These are phyloP conservation scores for Unio delphinus DNA, from an alignment of 2,888 invertebrate genomes.

Conservation along the genomic window DNA sequence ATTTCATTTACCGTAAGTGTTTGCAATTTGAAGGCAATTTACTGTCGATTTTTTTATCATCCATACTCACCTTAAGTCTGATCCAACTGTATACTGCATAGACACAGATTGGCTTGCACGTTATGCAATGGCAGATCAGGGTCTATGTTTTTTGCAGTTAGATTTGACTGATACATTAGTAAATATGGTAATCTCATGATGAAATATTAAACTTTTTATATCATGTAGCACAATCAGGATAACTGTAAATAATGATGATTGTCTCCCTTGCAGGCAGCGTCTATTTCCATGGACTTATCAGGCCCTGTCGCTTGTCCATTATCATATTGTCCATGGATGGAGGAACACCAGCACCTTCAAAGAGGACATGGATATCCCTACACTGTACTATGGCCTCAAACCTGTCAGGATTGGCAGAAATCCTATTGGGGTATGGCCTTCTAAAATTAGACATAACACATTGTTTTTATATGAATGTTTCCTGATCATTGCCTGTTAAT, in stretches of 20 bases:
- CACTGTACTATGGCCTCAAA: slow-evolving; percentile 68
- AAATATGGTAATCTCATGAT: no score
- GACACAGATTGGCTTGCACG: no score
- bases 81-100: no score
- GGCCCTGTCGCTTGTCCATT: slow-evolving; percentile 48
- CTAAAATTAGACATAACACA: no score
- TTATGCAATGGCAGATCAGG: no score
- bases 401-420: slow-evolving; percentile 73
- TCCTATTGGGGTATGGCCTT: slow-evolving; percentile 72
- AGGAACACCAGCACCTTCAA: slow-evolving; percentile 71
- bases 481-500: no score
- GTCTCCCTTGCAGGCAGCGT: slow-evolving; percentile 29
- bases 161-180: no score
- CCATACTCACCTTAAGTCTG: no score
- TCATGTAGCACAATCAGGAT: neutral
- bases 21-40: no score
- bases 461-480: neutral
- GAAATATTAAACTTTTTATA: neutral
- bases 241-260: neutral
- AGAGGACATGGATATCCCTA: slow-evolving; percentile 70
- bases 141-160: no score
- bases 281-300: slow-evolving; percentile 47
- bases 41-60: no score
- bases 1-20: no score
- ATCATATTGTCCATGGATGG: slow-evolving; percentile 72